Percentiles rank a stretch among this genome's conserved stretches.
These are phyloP conservation scores for Pseudorasbora parva DNA, from an alignment of 2,113 vertebrate genomes.

Conservation along the genomic window DNA sequence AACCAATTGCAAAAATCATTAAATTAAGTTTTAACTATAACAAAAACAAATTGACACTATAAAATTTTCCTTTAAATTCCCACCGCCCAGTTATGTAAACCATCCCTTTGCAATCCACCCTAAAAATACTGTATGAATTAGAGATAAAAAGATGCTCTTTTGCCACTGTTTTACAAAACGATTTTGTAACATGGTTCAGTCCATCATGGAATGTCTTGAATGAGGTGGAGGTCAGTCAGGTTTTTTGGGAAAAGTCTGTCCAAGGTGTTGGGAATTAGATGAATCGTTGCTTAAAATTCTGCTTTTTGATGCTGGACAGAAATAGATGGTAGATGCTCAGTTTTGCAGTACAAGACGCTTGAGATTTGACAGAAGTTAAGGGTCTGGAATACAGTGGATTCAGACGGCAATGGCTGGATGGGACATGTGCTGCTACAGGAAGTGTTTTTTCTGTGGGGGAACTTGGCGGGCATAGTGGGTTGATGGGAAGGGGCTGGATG, in stretches of 20 bases:
- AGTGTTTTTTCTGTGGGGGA: constrained; percentile 47
- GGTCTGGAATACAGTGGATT: not conserved
- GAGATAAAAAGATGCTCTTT: constrained; percentile 61
- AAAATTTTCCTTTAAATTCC: constrained; percentile 71
- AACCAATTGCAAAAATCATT: not conserved
- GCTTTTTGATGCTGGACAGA: not conserved
- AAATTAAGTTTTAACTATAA: constrained; percentile 32
- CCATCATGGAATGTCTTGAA: constrained; percentile 14
- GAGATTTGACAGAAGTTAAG: constrained; percentile 18
- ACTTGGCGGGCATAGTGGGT: constrained; percentile 45
- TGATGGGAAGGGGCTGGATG: constrained; percentile 23
- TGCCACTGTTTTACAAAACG: constrained; percentile 50
- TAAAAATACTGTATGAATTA: constrained; percentile 68
- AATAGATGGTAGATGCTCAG: not conserved
- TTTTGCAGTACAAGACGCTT: not conserved
- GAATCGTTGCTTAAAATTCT: not conserved
- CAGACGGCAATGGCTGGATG: not conserved
- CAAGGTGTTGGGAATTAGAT: not conserved
- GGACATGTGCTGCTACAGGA: constrained; percentile 20
- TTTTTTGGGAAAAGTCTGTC: not conserved
- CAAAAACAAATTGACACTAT: constrained; percentile 66
- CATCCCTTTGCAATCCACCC: constrained; percentile 66
- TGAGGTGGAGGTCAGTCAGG: constrained; percentile 44
- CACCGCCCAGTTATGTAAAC: constrained; percentile 68
- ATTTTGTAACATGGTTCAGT: constrained; percentile 34